Percentiles rank a stretch among this genome's conserved stretches.
Conservation (phyloP, 2,888 invertebrate genomes). For the Linnaemya tessellans region DNA sequence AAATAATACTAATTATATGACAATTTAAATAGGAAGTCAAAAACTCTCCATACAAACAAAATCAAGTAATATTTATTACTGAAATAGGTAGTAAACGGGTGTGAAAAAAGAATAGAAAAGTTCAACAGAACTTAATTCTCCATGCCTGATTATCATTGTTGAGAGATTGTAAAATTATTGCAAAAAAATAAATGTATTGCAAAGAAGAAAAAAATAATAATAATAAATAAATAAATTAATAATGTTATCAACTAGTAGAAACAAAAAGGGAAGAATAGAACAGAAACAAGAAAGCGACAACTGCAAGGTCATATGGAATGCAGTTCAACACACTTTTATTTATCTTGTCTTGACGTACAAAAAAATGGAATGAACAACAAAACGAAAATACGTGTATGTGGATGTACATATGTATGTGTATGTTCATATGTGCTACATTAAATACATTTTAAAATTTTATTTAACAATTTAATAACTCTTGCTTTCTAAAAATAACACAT, state of each 20-base stretch:
- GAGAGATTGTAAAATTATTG: neutral
- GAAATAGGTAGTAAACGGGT: neutral
- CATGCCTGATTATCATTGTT: conserved; percentile 6
- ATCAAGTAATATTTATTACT: too few species aligned
- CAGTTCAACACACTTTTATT: conserved; percentile 68
- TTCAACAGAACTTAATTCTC: neutral
- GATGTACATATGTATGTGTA: too few species aligned
- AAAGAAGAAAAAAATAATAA: neutral
- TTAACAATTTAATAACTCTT: neutral
- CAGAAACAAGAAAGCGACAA: conserved; percentile 20
- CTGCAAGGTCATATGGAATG: conserved; percentile 65
- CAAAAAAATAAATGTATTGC: neutral
- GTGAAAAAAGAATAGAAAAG: neutral
- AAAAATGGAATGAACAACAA: conserved; percentile 14
- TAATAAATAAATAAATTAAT: neutral
- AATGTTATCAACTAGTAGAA: conserved; percentile 26
- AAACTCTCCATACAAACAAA: too few species aligned
- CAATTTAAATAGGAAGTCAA: too few species aligned
- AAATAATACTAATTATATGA: too few species aligned
- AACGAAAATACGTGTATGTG: neutral
- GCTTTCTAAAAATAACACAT: neutral
- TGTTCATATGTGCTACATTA: too few species aligned
- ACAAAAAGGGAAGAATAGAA: conserved; percentile 21
- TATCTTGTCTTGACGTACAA: conserved; percentile 52
- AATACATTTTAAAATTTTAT: neutral